Percentiles rank a stretch among this genome's conserved stretches.
Evolutionary conservation across 2,797 vertebrate genomes (phyloP).

Genomic region (Cyclura pinguis): DNA sequence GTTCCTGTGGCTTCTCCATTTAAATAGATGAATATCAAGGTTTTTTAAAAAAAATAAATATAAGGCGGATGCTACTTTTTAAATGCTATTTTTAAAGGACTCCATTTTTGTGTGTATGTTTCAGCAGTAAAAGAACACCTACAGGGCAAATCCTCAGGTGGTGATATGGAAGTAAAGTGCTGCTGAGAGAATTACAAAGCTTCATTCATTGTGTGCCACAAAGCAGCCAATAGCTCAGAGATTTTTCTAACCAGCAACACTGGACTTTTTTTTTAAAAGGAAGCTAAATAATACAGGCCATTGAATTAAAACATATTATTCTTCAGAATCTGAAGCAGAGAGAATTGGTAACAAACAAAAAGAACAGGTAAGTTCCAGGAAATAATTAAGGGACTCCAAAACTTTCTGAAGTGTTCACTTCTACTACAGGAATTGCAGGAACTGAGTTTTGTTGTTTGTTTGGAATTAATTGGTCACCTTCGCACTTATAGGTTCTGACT

Average conservation of each 20-base stretch:
- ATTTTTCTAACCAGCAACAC: conserved; percentile 6
- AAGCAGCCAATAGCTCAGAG: conserved; percentile 18
- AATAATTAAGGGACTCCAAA: not conserved
- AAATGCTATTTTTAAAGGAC: not conserved
- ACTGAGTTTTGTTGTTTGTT: not conserved
- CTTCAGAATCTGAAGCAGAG: not conserved
- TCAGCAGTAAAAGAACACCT: not conserved
- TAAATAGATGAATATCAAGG: not conserved
- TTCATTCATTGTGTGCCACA: not conserved
- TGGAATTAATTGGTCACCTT: not conserved
- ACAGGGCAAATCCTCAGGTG: not conserved
- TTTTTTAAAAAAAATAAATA: not conserved
- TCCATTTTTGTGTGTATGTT: not conserved
- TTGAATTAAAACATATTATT: conserved; percentile 32
- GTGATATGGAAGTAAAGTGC: not conserved
- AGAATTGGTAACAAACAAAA: not conserved
- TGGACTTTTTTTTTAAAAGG: not conserved
- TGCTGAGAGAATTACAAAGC: conserved; percentile 16
- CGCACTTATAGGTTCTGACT: not conserved
- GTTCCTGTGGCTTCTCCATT: not conserved
- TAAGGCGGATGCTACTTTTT: not conserved
- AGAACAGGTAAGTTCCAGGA: not conserved
- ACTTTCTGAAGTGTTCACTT: not conserved
- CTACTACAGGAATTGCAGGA: not conserved
- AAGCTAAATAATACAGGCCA: conserved; percentile 7